These are phyloP conservation scores for Drosophila pruinosa DNA, from an alignment of 1,140 invertebrate genomes.

Conservation along the genomic window DNA sequence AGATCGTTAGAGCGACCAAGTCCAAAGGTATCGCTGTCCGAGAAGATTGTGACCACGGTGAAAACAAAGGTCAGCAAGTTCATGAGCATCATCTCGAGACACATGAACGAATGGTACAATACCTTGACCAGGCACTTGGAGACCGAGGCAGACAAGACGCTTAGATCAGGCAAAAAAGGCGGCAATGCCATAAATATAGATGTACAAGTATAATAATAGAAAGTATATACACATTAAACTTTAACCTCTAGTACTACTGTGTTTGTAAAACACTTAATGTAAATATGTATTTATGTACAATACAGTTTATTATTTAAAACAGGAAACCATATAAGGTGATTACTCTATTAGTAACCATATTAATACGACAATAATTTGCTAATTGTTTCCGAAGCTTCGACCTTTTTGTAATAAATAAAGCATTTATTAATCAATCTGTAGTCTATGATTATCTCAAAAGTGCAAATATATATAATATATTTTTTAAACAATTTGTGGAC, in stretches of 20 bases:
- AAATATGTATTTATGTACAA: conserved; percentile 67
- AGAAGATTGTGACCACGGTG: conserved; percentile 58
- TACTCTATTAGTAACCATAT: conserved; percentile 25
- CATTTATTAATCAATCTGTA: not conserved
- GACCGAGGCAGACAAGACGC: not conserved
- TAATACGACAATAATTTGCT: conserved; percentile 27
- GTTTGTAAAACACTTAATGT: conserved; percentile 30
- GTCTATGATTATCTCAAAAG: no score
- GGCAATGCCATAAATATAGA: conserved; percentile 40
- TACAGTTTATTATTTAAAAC: conserved; percentile 2
- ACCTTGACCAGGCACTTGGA: conserved; percentile 68
- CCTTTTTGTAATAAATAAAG: not conserved
- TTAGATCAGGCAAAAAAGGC: not conserved
- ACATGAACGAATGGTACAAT: conserved; percentile 76
- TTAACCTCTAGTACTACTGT: not conserved
- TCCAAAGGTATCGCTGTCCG: conserved; percentile 29
- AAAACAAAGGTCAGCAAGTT: conserved; percentile 67
- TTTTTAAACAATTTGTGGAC: no score
- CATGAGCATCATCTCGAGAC: conserved; percentile 64
- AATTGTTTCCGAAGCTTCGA: not conserved
- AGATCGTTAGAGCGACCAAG: not conserved
- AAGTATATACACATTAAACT: not conserved
- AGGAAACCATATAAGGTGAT: conserved; percentile 2
- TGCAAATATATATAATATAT: no score
- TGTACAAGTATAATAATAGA: not conserved